These are phyloP conservation scores for Drosophila persimilis DNA, from an alignment of 1,140 invertebrate species.

Conservation along the genomic window DNA sequence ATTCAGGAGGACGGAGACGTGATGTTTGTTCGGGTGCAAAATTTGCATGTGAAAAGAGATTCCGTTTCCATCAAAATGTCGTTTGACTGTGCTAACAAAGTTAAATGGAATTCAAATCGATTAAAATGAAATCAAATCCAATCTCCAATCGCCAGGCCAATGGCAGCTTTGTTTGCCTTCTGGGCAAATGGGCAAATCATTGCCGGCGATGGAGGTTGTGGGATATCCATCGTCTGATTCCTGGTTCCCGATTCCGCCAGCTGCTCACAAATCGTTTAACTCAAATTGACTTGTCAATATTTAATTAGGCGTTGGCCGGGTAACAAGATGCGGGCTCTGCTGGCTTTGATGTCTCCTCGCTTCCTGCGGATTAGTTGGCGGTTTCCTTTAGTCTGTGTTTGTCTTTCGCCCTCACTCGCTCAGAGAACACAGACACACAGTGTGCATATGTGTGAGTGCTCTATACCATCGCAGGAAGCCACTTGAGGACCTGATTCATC, in stretches of 20 bases:
- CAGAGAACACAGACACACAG: neutral
- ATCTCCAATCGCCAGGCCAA: slow-evolving; percentile 47
- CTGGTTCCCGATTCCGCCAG: slow-evolving; percentile 37
- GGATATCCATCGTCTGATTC: slow-evolving; percentile 22
- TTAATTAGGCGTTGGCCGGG: slow-evolving; percentile 66
- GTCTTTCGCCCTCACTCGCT: slow-evolving; percentile 25
- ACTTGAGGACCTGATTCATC: neutral
- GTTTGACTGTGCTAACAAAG: slow-evolving; percentile 24
- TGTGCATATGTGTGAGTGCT: neutral
- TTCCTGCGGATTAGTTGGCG: slow-evolving; percentile 72
- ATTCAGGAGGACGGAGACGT: slow-evolving; percentile 62
- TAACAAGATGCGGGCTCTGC: slow-evolving; percentile 49
- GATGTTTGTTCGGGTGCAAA: slow-evolving; percentile 57
- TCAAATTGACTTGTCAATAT: slow-evolving; percentile 81
- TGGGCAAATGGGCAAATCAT: slow-evolving; percentile 52
- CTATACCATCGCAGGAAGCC: too few species aligned
- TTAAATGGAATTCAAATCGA: slow-evolving; percentile 68
- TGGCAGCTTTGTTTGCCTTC: slow-evolving; percentile 73
- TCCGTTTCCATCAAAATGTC: slow-evolving; percentile 59
- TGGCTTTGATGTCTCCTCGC: slow-evolving; percentile 60
- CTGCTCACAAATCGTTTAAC: slow-evolving; percentile 79
- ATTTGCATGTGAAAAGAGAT: slow-evolving; percentile 79
- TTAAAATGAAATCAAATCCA: slow-evolving; percentile 78
- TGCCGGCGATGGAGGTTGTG: slow-evolving; percentile 17
- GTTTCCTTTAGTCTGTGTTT: slow-evolving; percentile 44